These are phyloP conservation scores for Latrodectus hesperus DNA, from an alignment of 2,888 invertebrate genomes.

Conservation along the genomic window DNA sequence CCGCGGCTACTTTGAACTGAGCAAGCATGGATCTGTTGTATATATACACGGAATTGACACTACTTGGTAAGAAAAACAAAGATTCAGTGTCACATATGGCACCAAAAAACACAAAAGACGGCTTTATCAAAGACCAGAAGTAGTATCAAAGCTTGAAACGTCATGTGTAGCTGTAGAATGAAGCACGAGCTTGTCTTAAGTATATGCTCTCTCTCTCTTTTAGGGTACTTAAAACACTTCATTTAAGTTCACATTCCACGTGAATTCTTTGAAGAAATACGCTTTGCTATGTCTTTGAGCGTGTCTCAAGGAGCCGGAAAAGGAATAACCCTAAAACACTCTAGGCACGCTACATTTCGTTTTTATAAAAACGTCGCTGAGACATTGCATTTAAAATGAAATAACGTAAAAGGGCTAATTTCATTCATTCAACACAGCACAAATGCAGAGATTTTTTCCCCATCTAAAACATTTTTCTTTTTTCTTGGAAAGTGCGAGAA, in stretches of 20 bases:
- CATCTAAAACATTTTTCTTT: too few relatives aligned
- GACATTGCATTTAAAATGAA: slow-evolving; percentile 24
- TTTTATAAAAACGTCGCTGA: slow-evolving; percentile 12
- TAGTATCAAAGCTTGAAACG: slow-evolving; percentile 9
- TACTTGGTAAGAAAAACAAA: background rate
- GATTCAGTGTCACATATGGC: background rate
- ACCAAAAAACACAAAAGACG: slow-evolving; percentile 13
- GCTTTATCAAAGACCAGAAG: slow-evolving; percentile 25
- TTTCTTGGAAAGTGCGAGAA: too few relatives aligned
- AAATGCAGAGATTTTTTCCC: background rate
- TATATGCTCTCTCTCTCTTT: slow-evolving; percentile 34
- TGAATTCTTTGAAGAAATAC: slow-evolving; percentile 3
- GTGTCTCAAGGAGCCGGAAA: background rate
- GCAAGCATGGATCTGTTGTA: too few relatives aligned
- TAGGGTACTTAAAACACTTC: slow-evolving; percentile 52
- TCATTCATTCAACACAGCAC: background rate
- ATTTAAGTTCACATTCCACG: slow-evolving; percentile 33
- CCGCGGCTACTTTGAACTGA: too few relatives aligned
- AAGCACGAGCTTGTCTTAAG: slow-evolving; percentile 3
- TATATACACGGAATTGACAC: too few relatives aligned
- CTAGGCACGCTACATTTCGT: slow-evolving; percentile 20
- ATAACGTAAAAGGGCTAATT: background rate
- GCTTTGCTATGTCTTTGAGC: background rate
- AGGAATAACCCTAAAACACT: slow-evolving; percentile 4
- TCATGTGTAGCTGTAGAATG: background rate